Percentiles rank a stretch among this genome's conserved stretches.
Evolutionary conservation across 1,140 invertebrate genomes (phyloP).

Genomic region (Apolygus lucorum): DNA sequence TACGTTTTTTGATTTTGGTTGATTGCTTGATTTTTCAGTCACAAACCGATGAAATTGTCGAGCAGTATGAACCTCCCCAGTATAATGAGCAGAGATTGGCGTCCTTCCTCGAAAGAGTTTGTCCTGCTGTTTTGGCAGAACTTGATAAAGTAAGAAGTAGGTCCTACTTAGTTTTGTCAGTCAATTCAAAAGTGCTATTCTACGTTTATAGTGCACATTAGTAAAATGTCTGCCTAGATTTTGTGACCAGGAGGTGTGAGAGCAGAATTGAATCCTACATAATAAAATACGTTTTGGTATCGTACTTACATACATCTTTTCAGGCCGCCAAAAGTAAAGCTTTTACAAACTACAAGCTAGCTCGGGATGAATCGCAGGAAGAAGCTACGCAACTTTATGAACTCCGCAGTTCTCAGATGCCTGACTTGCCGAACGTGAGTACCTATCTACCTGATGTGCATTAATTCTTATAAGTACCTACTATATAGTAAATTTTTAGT

Average conservation of each 20-base stretch:
- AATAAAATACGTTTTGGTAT: too few relatives aligned
- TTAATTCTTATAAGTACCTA: too few relatives aligned
- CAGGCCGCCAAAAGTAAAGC: slow-evolving; percentile 23
- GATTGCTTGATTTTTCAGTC: slow-evolving; percentile 18
- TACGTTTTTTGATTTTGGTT: too few relatives aligned
- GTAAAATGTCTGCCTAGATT: too few relatives aligned
- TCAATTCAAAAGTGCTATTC: too few relatives aligned
- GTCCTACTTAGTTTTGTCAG: too few relatives aligned
- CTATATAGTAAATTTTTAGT: too few relatives aligned
- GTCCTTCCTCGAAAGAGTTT: slow-evolving; percentile 19
- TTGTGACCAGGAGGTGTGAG: too few relatives aligned
- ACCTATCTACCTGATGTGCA: too few relatives aligned
- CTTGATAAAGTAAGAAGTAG: slow-evolving; percentile 24
- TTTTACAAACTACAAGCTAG: slow-evolving; percentile 6
- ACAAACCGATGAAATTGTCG: slow-evolving; percentile 20
- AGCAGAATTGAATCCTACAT: too few relatives aligned
- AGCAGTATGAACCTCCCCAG: neutral
- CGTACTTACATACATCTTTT: neutral
- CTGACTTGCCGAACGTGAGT: slow-evolving; percentile 4
- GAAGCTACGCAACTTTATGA: neutral
- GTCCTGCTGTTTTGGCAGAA: slow-evolving; percentile 18
- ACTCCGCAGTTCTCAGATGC: slow-evolving; percentile 5
- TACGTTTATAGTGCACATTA: neutral
- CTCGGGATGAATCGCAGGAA: slow-evolving; percentile 4
- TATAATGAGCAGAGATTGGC: slow-evolving; percentile 24